Evolutionary conservation across 2,888 invertebrate species (phyloP).

Genomic region (Heliconius cydno): DNA sequence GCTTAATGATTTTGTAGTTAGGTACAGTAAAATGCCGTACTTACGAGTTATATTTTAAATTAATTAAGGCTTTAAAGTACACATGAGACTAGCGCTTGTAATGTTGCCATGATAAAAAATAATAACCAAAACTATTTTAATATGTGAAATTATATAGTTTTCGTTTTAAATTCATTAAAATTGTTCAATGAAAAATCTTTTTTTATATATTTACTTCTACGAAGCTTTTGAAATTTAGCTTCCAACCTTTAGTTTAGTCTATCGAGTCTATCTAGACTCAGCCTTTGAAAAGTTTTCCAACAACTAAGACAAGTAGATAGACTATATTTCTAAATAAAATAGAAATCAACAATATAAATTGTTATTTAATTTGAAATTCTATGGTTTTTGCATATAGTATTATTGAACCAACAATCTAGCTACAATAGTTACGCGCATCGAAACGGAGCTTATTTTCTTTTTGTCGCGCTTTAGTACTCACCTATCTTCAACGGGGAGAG

Average conservation of each 20-base stretch:
- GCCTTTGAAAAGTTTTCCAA: background rate
- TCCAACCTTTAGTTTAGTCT: too few relatives aligned
- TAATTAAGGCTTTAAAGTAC: too few relatives aligned
- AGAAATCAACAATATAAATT: background rate
- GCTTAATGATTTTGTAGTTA: too few relatives aligned
- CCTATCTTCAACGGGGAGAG: background rate
- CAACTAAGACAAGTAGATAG: background rate
- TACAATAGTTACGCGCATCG: slow-evolving; percentile 33
- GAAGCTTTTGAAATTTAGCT: background rate
- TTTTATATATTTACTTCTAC: background rate
- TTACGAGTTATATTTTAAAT: too few relatives aligned
- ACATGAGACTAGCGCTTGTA: background rate
- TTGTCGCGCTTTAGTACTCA: slow-evolving; percentile 14
- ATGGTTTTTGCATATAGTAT: too few relatives aligned
- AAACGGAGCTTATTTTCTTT: slow-evolving; percentile 19
- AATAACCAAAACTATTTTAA: background rate
- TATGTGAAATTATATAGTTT: background rate
- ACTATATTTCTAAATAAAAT: background rate
- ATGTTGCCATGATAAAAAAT: background rate
- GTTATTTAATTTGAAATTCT: background rate
- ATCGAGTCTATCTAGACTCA: too few relatives aligned
- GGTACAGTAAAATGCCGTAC: too few relatives aligned
- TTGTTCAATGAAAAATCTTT: background rate
- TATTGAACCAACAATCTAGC: slow-evolving; percentile 12
- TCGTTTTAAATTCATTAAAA: background rate